phyloP scores from a whole-genome alignment of 2,113 vertebrate genomes.

The Protobothrops flavoviridis region DNA sequence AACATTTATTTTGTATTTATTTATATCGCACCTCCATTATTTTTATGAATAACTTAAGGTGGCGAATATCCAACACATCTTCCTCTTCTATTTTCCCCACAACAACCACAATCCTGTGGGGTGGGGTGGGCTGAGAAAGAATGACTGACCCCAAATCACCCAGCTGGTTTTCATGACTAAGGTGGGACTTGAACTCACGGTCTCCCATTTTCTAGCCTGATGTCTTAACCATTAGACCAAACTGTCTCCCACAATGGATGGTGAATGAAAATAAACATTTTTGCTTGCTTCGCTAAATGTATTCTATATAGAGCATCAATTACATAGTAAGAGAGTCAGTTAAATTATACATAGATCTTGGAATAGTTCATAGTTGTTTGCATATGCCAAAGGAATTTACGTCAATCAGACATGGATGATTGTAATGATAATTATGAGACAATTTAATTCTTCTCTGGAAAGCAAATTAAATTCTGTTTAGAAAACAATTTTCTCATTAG shows the following conservation, averaged over 20 bases:
- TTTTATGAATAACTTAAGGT: not conserved
- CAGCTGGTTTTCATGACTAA: not conserved
- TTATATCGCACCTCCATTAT: not conserved
- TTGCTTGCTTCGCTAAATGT: not conserved
- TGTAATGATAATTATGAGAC: not conserved
- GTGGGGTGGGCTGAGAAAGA: not conserved
- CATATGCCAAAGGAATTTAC: not conserved
- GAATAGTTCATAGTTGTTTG: not conserved
- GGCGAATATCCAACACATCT: not conserved
- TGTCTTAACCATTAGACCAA: not conserved
- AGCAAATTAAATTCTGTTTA: not conserved
- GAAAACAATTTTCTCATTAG: not conserved
- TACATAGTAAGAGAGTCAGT: not conserved
- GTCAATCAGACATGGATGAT: not conserved
- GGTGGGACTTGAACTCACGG: not conserved
- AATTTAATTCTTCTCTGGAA: not conserved
- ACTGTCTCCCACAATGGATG: not conserved
- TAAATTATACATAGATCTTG: not conserved
- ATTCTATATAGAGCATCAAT: not conserved
- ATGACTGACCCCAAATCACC: not conserved
- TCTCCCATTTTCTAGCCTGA: not conserved
- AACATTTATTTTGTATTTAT: not conserved
- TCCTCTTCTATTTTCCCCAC: not conserved
- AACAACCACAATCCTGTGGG: not conserved
- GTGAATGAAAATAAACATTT: not conserved